A percentile compares a stretch with the other conserved stretches of the same genome.
phyloP scores from a whole-genome alignment of 2,113 vertebrate species.

The Diphyllodes magnificus region DNA sequence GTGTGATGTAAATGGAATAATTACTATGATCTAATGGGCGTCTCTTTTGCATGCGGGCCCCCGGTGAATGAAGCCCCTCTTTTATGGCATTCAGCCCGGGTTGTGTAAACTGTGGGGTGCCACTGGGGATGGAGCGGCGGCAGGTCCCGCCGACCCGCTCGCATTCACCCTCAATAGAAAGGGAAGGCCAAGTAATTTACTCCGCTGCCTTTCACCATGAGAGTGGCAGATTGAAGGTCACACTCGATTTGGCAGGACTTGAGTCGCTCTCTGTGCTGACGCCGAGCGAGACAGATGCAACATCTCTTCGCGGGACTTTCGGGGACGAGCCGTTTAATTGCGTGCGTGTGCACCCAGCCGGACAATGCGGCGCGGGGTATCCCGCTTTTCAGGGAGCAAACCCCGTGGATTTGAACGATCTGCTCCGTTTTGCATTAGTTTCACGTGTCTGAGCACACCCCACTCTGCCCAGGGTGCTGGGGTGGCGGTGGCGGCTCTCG shows the following conservation, averaged over 20 bases:
- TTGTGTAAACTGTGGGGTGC: conserved; percentile 76
- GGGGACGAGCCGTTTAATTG: not conserved
- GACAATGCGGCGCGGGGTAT: rapidly evolving
- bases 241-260: conserved; percentile 60
- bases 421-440: rapidly evolving
- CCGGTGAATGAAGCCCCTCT: conserved; percentile 74
- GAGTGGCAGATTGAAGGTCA: conserved; percentile 83
- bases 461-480: rapidly evolving
- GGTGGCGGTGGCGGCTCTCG: not conserved
- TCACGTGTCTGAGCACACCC: rapidly evolving
- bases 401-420: rapidly evolving
- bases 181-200: conserved; percentile 66
- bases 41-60: conserved; percentile 72
- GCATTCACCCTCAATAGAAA: conserved; percentile 71
- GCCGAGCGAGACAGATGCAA: conserved; percentile 54
- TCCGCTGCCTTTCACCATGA: conserved; percentile 65
- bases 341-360: not conserved
- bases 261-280: conserved; percentile 47
- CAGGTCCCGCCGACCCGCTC: conserved; percentile 65
- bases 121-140: conserved; percentile 71
- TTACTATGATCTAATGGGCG: conserved; percentile 86
- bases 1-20: conserved; percentile 81
- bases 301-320: not conserved
- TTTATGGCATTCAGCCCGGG: conserved; percentile 72
- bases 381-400: not conserved